phyloP scores from a whole-genome alignment of 2,888 invertebrate species.

The Athripsodes cinereus region DNA sequence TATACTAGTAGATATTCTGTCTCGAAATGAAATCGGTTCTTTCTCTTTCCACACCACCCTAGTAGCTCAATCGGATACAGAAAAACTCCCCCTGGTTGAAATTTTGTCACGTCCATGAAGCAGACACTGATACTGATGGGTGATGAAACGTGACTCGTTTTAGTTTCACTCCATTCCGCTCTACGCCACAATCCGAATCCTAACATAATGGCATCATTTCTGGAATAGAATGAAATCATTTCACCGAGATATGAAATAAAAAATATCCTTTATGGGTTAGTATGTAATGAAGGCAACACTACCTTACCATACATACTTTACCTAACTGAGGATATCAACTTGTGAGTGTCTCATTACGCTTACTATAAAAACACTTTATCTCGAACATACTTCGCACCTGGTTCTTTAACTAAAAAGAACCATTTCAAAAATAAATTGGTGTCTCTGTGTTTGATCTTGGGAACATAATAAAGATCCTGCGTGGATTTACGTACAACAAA shows the following conservation, averaged over 20 bases:
- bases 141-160: slow-evolving; percentile 19
- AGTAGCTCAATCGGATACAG: slow-evolving; percentile 7
- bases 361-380: too few species aligned
- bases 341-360: too few species aligned
- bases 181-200: slow-evolving; percentile 5
- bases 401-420: too few species aligned
- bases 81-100: slow-evolving; percentile 16
- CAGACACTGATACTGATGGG: slow-evolving; percentile 26
- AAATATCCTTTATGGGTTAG: neutral
- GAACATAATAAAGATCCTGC: too few species aligned
- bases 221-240: slow-evolving; percentile 1
- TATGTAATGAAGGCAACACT: neutral
- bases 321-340: too few species aligned
- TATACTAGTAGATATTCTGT: neutral
- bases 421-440: too few species aligned
- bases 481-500: too few species aligned
- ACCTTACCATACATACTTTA: too few species aligned
- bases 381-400: too few species aligned
- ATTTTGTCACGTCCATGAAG: slow-evolving; percentile 25
- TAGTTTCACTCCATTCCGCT: slow-evolving; percentile 8
- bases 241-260: slow-evolving; percentile 1
- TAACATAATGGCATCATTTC: slow-evolving; percentile 3
- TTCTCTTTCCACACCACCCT: neutral
- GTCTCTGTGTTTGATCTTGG: too few species aligned
- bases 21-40: neutral